Evolutionary conservation across 1,140 invertebrate species (phyloP).

Genomic region (Caenorhabditis brenneri): DNA sequence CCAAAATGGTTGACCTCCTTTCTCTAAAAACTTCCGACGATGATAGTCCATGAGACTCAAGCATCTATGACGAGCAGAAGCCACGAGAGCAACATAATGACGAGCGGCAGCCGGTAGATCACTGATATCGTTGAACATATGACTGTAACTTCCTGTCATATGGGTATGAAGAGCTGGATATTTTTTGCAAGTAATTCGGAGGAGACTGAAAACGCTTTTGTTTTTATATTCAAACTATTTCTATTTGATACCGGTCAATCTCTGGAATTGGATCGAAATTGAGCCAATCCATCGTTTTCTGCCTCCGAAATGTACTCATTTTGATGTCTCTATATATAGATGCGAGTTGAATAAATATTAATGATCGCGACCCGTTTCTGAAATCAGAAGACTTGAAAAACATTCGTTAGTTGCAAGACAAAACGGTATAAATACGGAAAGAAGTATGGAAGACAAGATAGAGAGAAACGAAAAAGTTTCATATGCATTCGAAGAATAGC

Average conservation of each 20-base stretch:
- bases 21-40: slow-evolving; percentile 8
- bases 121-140: slow-evolving; percentile 28
- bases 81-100: slow-evolving; percentile 13
- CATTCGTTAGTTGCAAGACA: not conserved
- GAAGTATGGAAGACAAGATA: not conserved
- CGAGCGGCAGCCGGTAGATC: not conserved
- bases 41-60: not conserved
- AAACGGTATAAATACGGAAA: not conserved
- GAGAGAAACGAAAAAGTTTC: not conserved
- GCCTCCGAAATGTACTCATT: not conserved
- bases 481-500: not conserved
- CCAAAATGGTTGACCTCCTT: not conserved
- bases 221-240: not conserved
- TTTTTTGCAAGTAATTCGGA: slow-evolving; percentile 7
- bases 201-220: not conserved
- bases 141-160: slow-evolving; percentile 14
- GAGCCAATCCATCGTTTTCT: not conserved
- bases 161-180: slow-evolving; percentile 12
- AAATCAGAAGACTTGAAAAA: not conserved
- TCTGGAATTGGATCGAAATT: slow-evolving; percentile 13
- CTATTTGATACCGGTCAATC: not conserved
- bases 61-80: slow-evolving; percentile 3
- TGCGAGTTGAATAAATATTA: not conserved
- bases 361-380: slow-evolving; percentile 31
- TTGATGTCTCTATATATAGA: not conserved